Conservation (phyloP, 2,113 vertebrate genomes). For the Dipodomys stephensi region DNA sequence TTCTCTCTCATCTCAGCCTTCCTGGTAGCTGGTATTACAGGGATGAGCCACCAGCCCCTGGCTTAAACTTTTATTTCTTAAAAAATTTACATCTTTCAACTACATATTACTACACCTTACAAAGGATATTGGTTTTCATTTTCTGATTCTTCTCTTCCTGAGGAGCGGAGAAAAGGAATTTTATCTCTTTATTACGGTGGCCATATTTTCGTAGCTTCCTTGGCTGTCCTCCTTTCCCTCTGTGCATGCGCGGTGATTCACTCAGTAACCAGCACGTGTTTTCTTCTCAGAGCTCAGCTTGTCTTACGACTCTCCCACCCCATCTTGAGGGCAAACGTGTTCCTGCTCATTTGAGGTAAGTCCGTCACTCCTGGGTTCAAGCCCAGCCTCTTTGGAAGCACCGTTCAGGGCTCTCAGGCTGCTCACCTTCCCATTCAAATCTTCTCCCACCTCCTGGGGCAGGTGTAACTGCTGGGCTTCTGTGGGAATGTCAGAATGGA, state of each 20-base stretch:
- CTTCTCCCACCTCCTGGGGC: accelerated
- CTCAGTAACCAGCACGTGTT: background rate
- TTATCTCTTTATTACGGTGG: background rate
- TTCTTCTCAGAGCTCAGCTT: too few species aligned
- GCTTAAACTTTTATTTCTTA: too few species aligned
- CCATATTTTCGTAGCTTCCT: background rate
- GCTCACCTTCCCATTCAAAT: background rate
- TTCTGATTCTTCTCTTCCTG: background rate
- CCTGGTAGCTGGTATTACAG: too few species aligned
- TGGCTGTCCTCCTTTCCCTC: background rate
- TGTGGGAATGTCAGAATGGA: too few species aligned
- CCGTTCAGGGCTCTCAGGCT: background rate
- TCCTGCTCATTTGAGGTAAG: background rate
- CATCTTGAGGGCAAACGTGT: accelerated
- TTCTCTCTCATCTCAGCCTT: too few species aligned
- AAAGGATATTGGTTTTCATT: too few species aligned
- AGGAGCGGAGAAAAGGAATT: background rate
- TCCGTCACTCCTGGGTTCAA: background rate
- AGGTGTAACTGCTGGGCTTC: background rate
- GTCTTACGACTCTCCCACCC: background rate
- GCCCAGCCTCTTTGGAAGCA: background rate
- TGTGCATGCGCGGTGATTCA: accelerated
- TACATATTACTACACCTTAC: background rate
- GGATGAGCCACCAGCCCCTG: too few species aligned
- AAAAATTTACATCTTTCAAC: background rate